Base-by-base conservation (phyloP, 1,140 invertebrate genomes). In the Formica exsecta region DNA sequence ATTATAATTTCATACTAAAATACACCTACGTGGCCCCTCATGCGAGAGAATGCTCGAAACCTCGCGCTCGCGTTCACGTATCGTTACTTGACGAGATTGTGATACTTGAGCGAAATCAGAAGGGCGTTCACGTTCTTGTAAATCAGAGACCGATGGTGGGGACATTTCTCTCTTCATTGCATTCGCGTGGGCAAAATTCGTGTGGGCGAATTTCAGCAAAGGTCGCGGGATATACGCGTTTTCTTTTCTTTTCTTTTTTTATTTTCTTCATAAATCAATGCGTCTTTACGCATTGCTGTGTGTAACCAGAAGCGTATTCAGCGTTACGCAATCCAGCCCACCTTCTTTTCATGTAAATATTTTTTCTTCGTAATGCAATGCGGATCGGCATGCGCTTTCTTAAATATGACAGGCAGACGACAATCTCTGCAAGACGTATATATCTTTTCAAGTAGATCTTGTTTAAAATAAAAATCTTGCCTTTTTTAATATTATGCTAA, bases 131-230 rank as follows among this genome's bases (percentile, higher is more conserved):
- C 59, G 41, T 85, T 85, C 57, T 87, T 66, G 48, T 36, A 62
- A 51, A 64, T 61, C 29, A 85, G 65, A 75, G 29, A 19, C 6
- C 2, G 44, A 2, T 1, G 44, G 44, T n/a, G 62, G 86, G 16
- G 44, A 16, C 13, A 48, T 48, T 48, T 48, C 13, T 48, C 44
- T 48, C 61, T n/a, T 64, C 44, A 44, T 73, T 71, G 79, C 79
- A 71, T 68, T 85, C 81, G 71, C 88, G 88, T 89, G 44, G 86
- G 88, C n/a, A 87, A 85, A 80, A 62, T 59, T 80, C 70, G 76
- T 57, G 86, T 89, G 41, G 86, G 81, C 61, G 88, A 89, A 87
- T 86, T 89, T 88, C 81, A 66, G 29, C 32, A 89, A 89, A 89
- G 86, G 83, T 89, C 83, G 68, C 41, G n/a, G 86, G 64, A 86